Conservation (phyloP, 2,888 invertebrate species). For the Acleris cristana region DNA sequence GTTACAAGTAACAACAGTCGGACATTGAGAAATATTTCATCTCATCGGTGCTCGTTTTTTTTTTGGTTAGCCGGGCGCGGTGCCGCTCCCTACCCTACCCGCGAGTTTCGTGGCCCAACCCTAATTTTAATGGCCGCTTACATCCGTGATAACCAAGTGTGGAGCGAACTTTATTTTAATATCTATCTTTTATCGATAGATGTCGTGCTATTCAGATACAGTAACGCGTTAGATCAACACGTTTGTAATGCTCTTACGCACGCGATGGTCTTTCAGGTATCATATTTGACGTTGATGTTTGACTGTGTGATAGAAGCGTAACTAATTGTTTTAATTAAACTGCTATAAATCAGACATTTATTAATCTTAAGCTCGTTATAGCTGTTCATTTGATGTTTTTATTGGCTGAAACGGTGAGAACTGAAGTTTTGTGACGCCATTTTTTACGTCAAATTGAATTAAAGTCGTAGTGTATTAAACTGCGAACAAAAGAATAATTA, state of each 20-base stretch:
- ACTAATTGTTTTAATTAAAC: constrained; percentile 74
- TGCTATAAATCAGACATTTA: constrained; percentile 68
- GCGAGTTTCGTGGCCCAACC: constrained; percentile 78
- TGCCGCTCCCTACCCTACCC: constrained; percentile 79
- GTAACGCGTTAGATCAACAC: constrained; percentile 23
- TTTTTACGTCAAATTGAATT: background rate
- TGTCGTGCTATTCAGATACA: constrained; percentile 22
- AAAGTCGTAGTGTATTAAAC: background rate
- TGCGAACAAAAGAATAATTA: too few relatives aligned
- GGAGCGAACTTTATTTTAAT: constrained; percentile 55
- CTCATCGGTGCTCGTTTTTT: constrained; percentile 75
- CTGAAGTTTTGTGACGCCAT: background rate
- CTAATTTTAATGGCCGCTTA: constrained; percentile 84
- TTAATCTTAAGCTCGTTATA: constrained; percentile 39
- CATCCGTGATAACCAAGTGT: constrained; percentile 74
- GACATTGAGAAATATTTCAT: constrained; percentile 79
- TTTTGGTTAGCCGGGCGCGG: constrained; percentile 57
- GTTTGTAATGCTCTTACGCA: constrained; percentile 11
- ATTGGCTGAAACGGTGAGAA: constrained; percentile 5
- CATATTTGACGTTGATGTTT: constrained; percentile 15
- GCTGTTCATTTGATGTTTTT: constrained; percentile 7
- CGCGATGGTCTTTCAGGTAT: constrained; percentile 18
- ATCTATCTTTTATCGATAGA: constrained; percentile 21
- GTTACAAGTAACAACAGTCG: constrained; percentile 73
- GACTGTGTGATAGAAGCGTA: constrained; percentile 54